phyloP scores from a whole-genome alignment of 2,888 invertebrate species.

The Chalcosyrphus nemorum region DNA sequence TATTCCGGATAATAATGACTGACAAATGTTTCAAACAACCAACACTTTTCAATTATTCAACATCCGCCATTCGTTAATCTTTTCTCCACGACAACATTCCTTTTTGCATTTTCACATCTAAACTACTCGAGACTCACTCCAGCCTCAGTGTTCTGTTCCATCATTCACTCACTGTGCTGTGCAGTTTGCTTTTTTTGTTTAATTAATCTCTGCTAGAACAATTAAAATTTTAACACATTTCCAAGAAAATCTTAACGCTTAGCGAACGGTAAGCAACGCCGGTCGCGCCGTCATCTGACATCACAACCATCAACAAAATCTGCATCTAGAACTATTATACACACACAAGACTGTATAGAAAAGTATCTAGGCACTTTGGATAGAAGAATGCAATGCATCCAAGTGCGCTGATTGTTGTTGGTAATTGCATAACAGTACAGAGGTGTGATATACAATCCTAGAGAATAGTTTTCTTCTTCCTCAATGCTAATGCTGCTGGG shows the following conservation, averaged over 20 bases:
- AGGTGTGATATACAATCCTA: slow-evolving; percentile 40
- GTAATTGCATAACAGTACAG: slow-evolving; percentile 61
- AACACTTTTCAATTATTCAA: slow-evolving; percentile 28
- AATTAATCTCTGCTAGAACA: slow-evolving; percentile 61
- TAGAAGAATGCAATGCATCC: slow-evolving; percentile 32
- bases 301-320: slow-evolving; percentile 1
- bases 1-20: background rate
- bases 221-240: slow-evolving; percentile 59
- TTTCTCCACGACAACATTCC: background rate
- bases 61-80: slow-evolving; percentile 39
- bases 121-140: no score
- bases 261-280: background rate
- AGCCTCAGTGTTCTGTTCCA: no score
- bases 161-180: slow-evolving; percentile 1
- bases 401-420: slow-evolving; percentile 47
- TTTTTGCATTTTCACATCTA: background rate
- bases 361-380: slow-evolving; percentile 33
- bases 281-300: slow-evolving; percentile 4
- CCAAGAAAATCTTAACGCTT: slow-evolving; percentile 31
- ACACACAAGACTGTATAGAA: background rate
- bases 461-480: slow-evolving; percentile 30
- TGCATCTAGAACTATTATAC: background rate
- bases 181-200: slow-evolving; percentile 34
- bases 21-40: background rate
- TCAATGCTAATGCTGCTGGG: background rate